phyloP scores from a whole-genome alignment of 1,140 invertebrate genomes.

The Mizuhopecten yessoensis region DNA sequence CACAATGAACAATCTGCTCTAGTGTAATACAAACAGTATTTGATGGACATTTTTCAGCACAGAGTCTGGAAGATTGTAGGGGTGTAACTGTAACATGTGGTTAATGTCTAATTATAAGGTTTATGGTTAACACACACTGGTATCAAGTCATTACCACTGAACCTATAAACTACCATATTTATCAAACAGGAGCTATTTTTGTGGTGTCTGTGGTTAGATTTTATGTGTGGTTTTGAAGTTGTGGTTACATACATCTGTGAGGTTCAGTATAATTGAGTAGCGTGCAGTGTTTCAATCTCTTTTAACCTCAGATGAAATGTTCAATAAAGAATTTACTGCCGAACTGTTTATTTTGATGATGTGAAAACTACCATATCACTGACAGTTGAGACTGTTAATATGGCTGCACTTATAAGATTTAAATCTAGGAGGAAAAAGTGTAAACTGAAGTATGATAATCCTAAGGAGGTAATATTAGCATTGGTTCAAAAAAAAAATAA shows the following conservation, averaged over 20 bases:
- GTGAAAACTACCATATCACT: neutral
- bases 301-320: neutral
- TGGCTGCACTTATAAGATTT: neutral
- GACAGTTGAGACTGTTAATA: neutral
- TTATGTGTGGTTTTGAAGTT: neutral
- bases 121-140: neutral
- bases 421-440: too few species aligned
- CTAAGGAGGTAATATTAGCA: too few species aligned
- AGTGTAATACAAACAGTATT: neutral
- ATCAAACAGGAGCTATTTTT: neutral
- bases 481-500: too few species aligned
- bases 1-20: neutral
- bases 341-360: neutral
- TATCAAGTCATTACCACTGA: neutral
- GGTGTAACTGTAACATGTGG: neutral
- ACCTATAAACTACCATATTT: neutral
- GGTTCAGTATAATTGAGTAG: neutral
- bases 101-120: neutral
- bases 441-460: too few species aligned
- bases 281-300: slow-evolving; percentile 1
- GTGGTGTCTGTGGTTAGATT: neutral
- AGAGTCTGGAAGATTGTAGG: too few species aligned
- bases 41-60: neutral
- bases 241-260: neutral
- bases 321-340: neutral